Percentiles rank a stretch among this genome's conserved stretches.
Conservation (phyloP, 2,888 invertebrate genomes). For the Sialis lutaria region DNA sequence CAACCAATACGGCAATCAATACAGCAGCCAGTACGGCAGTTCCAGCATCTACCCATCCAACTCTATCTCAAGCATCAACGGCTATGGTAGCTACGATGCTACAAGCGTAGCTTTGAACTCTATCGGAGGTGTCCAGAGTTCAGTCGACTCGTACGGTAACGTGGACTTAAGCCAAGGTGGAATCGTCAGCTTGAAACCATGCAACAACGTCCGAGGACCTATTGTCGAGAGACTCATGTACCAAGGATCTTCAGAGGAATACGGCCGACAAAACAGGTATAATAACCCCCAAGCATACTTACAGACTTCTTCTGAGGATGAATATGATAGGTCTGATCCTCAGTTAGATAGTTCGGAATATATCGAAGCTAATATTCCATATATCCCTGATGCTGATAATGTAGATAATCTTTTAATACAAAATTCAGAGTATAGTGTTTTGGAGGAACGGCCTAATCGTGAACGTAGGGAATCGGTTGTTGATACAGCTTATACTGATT, state of each 20-base stretch:
- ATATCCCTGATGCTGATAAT: conserved; percentile 3
- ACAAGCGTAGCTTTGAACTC: not conserved
- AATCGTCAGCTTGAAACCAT: not conserved
- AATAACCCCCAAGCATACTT: not conserved
- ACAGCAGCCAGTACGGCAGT: not conserved
- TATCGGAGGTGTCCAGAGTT: not conserved
- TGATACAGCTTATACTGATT: no score
- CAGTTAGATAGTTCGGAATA: not conserved
- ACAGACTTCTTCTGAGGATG: not conserved
- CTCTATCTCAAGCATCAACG: not conserved
- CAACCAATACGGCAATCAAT: not conserved
- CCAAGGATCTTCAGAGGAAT: not conserved
- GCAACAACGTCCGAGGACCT: conserved; percentile 1
- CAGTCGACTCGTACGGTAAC: not conserved
- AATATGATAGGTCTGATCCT: not conserved
- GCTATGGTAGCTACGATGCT: not conserved
- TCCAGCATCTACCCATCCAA: not conserved
- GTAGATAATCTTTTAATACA: conserved; percentile 4
- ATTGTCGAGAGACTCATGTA: conserved; percentile 2
- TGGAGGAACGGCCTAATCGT: not conserved
- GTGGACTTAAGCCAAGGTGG: not conserved
- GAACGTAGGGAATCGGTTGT: not conserved
- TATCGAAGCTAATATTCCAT: conserved; percentile 3
- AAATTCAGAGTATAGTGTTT: conserved; percentile 6
- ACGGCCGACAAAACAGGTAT: conserved; percentile 4